Evolutionary conservation across 2,888 invertebrate species (phyloP).

Genomic region (Drosophila ezoana): DNA sequence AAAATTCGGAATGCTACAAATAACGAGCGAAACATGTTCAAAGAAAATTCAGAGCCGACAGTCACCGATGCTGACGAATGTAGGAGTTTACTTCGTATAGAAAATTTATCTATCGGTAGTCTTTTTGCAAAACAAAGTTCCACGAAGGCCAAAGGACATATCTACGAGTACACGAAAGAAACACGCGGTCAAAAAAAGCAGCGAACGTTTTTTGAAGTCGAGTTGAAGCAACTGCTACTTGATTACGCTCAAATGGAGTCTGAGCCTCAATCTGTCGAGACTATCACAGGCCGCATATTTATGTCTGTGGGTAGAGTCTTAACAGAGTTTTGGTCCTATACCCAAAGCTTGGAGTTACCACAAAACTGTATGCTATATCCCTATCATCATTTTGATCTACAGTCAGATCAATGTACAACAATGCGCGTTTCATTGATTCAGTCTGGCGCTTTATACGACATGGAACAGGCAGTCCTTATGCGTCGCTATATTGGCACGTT

Average conservation of each 20-base stretch:
- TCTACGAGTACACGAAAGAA: constrained; percentile 61
- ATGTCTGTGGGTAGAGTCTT: constrained; percentile 74
- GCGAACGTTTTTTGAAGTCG: constrained; percentile 75
- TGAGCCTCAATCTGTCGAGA: constrained; percentile 14
- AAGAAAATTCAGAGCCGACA: constrained; percentile 55
- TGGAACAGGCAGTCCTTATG: constrained; percentile 74
- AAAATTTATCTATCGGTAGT: constrained; percentile 51
- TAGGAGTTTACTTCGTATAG: constrained; percentile 57
- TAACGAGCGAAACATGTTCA: constrained; percentile 46
- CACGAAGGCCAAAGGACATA: constrained; percentile 3
- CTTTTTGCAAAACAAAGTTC: constrained; percentile 10
- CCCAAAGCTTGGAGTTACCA: constrained; percentile 75
- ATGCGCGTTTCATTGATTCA: constrained; percentile 60
- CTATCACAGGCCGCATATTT: constrained; percentile 26
- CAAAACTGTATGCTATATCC: constrained; percentile 75
- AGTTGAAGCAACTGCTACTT: constrained; percentile 75
- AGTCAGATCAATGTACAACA: constrained; percentile 35
- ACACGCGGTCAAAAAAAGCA: constrained; percentile 57
- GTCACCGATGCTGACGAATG: constrained; percentile 7
- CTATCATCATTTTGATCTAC: constrained; percentile 67
- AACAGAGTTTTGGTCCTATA: constrained; percentile 80
- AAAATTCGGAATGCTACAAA: constrained; percentile 73
- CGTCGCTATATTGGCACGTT: constrained; percentile 80
- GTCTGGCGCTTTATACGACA: constrained; percentile 57
- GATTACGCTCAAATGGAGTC: constrained; percentile 72